Base-by-base conservation (phyloP, 2,888 invertebrate species). In the Phlogophora meticulosa region DNA sequence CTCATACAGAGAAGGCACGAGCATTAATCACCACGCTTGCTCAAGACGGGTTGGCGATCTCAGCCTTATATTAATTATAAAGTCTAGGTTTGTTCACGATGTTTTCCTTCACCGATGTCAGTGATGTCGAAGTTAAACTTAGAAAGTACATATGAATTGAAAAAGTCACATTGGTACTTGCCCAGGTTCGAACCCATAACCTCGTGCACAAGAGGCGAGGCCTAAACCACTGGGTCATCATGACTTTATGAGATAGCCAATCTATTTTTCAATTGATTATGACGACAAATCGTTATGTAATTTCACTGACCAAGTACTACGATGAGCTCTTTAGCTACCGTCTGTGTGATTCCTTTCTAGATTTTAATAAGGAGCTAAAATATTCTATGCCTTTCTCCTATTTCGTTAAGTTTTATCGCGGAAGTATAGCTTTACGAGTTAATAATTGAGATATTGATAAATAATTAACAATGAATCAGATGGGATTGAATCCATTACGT, bases 391-490 rank as follows among this genome's bases (percentile, higher is more conserved):
- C 70, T 70, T 49, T 52, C 51, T 62, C 38, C 38, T 43, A 53
- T 53, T 36, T 17, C 40, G 28, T 20, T 32, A 32, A 22, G 22
- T 36, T 38, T 40, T 15, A 43, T 63, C 42, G 32, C 48, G 55
- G 43, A 56, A 60, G 45, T 75, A n/a, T 15, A n/a, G 17, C 52
- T 75, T 75, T 68, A 60, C 22, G 51, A 59, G 45, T 42, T 56
- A 40, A 28, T 74, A 74, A 71, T 76, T 68, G 49, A 63, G 40
- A 42, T 57, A 52, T 59, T 56, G 55, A 57, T 57, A 45, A 55
- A 66, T 42, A 56, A 58, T 66, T 28, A 72, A 53, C 66, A 66
- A 45, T 51, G 36, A 69, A 32, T 24, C 15, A 74, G 51, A 56
- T 46, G 42, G 59, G 45, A 52, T 65, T 58, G 22, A 71, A 67